Evolutionary conservation across 2,888 invertebrate species (phyloP).

Genomic region (Branchellion lobata): DNA sequence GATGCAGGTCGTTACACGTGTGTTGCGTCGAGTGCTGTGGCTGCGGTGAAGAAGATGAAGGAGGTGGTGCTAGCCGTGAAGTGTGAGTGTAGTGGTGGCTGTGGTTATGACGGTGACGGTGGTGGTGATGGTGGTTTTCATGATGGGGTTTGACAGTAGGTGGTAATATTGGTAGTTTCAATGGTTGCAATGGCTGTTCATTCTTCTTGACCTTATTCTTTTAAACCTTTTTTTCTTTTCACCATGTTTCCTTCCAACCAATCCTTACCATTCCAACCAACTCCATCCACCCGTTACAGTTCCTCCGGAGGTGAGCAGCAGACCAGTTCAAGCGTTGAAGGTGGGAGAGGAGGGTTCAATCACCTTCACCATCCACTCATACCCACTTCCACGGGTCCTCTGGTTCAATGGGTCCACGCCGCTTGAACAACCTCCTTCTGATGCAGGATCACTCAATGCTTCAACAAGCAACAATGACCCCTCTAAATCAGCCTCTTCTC

Average conservation of each 20-base stretch:
- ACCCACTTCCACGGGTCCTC: not conserved
- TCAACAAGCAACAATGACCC: not conserved
- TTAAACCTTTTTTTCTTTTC: no score
- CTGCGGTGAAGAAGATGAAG: not conserved
- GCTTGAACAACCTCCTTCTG: no score
- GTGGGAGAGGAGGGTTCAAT: not conserved
- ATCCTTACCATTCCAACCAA: not conserved
- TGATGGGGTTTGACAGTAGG: no score
- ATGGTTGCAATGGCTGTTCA: no score
- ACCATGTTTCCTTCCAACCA: no score
- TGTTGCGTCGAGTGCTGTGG: not conserved
- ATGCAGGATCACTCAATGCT: no score
- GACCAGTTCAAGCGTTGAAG: not conserved
- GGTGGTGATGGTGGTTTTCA: no score
- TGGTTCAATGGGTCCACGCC: constrained; percentile 3
- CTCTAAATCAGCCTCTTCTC: not conserved
- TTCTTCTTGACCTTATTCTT: no score
- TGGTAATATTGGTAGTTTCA: no score
- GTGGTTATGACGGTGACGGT: no score
- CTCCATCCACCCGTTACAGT: not conserved
- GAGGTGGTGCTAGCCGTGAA: not conserved
- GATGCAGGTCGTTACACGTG: not conserved
- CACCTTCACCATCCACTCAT: not conserved
- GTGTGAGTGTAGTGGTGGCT: not conserved
- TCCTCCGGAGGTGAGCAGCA: constrained; percentile 8